Evolutionary conservation across 2,888 invertebrate genomes (phyloP), one percentile per base, ranked within the genome.

Genomic region (Agonum fuliginosum): DNA sequence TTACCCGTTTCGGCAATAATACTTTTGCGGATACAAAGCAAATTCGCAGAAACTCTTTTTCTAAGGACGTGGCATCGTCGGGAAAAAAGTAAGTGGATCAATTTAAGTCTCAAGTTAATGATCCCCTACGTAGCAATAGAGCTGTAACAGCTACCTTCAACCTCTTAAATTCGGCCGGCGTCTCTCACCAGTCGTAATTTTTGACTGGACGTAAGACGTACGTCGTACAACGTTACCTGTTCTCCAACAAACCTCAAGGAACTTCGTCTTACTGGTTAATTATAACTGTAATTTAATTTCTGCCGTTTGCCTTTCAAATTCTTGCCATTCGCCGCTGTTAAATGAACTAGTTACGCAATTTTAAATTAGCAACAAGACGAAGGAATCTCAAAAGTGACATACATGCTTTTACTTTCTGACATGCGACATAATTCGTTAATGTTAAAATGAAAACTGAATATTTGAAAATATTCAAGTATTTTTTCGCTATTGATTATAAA

Each of bases 301-400:
- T 62, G 30, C 62, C 30, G 27, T 62, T 62, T 27, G 62, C 62
- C 17, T 62, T 27, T 62, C 34, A 54, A 54, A 62, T 62, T 62
- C 30, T 34, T 37, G 14, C 14, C 12, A 19, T 14, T 34, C 20
- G 14, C 14, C 12, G n/a, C 8, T 12, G 54, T 54, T 54, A 37
- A 17, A 62, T 34, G 62, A 54, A 54, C 22, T 30, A 58, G 27
- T 14, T 58, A 5, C 30, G 14, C 17, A 34, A 22, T 37, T n/a
- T 54, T 37, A 67, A 67, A 67, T 67, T 67, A 67, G 41, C 65
- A 67, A 12, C 22, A 62, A 62, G 62, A 62, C 12, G 46, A 4
- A 8, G 22, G 51, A 51, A 51, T 51, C 43, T 43, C 41, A 67
- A 67, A 12, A 12, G 3, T 20, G 41, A 67, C 37, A 20, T 37